Conservation (phyloP, 2,888 invertebrate species). For the Dynastes maya region DNA sequence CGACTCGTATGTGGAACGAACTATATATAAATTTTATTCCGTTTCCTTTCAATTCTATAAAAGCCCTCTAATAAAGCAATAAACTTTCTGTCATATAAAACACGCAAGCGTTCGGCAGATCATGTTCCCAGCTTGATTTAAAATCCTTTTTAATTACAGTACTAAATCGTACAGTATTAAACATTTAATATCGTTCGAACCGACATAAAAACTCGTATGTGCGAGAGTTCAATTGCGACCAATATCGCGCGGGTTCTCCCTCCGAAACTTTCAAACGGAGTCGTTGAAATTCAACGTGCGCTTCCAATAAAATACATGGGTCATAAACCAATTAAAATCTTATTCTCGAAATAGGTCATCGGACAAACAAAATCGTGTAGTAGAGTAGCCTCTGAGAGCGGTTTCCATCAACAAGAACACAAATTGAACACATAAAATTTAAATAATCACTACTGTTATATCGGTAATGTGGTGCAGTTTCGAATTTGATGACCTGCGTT, state of each 20-base stretch:
- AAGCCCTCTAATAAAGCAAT: conserved; percentile 37
- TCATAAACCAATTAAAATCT: conserved; percentile 45
- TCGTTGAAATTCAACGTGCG: conserved; percentile 39
- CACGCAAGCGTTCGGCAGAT: conserved; percentile 26
- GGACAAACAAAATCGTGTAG: conserved; percentile 24
- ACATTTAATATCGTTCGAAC: conserved; percentile 43
- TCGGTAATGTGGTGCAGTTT: conserved; percentile 26
- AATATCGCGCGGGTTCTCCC: background rate
- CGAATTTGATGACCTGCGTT: conserved; percentile 28
- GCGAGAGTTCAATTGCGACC: conserved; percentile 16
- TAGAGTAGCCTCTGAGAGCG: conserved; percentile 11
- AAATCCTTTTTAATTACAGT: conserved; percentile 43
- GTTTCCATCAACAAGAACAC: conserved; percentile 37
- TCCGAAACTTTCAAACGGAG: conserved; percentile 11
- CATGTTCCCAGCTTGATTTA: conserved; percentile 24
- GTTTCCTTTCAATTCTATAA: conserved; percentile 25
- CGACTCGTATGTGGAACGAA: conserved; percentile 11
- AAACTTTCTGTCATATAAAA: conserved; percentile 30
- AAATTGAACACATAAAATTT: conserved; percentile 45
- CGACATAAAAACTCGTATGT: conserved; percentile 31
- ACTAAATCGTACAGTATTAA: conserved; percentile 40
- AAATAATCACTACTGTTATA: conserved; percentile 22
- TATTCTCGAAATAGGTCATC: conserved; percentile 45
- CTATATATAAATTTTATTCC: conserved; percentile 29
- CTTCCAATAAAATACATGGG: conserved; percentile 42